Percentiles rank a stretch among this genome's conserved stretches.
Conservation (phyloP, 1,140 invertebrate genomes). For the Brachionus sp. region DNA sequence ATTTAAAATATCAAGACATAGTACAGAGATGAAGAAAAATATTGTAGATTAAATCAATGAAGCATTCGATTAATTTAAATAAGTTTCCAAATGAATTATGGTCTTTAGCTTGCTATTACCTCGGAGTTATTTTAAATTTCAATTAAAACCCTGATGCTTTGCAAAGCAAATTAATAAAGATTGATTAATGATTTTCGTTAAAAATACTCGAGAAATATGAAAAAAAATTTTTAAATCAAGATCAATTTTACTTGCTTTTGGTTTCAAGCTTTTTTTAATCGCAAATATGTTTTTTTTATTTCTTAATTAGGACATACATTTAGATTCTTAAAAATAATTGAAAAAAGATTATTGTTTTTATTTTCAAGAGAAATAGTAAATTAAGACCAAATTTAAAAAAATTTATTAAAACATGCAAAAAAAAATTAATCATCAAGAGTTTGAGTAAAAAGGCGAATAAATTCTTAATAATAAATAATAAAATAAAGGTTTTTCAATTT, state of each 20-base stretch:
- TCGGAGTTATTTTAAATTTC: not conserved
- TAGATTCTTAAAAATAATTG: too few species aligned
- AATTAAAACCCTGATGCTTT: not conserved
- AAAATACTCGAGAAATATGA: not conserved
- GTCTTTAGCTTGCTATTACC: not conserved
- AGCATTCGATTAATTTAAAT: not conserved
- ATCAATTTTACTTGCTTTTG: not conserved
- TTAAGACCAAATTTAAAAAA: not conserved
- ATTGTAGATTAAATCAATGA: not conserved
- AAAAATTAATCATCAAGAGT: slow-evolving; percentile 10
- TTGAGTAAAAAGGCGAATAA: slow-evolving; percentile 7
- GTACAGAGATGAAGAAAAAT: not conserved
- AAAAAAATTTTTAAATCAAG: not conserved
- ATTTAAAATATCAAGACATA: not conserved
- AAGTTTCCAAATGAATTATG: not conserved
- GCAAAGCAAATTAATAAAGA: not conserved
- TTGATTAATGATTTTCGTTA: not conserved
- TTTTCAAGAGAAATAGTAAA: not conserved
- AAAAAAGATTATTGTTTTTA: too few species aligned
- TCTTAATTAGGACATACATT: too few species aligned
- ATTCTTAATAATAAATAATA: slow-evolving; percentile 13
- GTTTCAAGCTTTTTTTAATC: not conserved
- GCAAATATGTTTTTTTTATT: too few species aligned
- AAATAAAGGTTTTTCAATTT: not conserved
- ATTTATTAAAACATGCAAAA: not conserved